Base-by-base conservation (phyloP, 2,113 vertebrate species). In the Nestor notabilis region DNA sequence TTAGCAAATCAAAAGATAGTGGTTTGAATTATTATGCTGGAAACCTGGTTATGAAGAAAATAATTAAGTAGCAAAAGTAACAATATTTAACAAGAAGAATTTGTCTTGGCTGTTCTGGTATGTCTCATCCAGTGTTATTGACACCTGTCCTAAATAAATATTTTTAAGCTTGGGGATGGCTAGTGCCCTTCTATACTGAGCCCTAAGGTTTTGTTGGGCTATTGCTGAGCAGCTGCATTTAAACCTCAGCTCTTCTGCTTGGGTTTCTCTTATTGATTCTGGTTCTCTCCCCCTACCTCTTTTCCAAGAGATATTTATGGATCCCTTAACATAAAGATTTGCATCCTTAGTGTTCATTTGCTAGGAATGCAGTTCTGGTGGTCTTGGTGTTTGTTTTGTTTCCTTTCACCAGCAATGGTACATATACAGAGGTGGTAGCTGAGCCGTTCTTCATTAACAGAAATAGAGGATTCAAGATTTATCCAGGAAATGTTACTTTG, bases 371-470 rank as follows among this genome's bases (percentile, higher is more conserved):
- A 46, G 17, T 78, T 65, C 24, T 77, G 24, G 11, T 61, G 8
- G 5, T 69, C 50, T 72, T 53, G 46, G 28, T 39, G 3, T 4
- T 52, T 61, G 5, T 4, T 72, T 83, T 66, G 6, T 58, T 80
- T 77, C 23, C 13, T 44, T 17, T 69, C 10, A 56, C 5, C 27
- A 66, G 0, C 3, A 69, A 3, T 33, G 10, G 23, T 77, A 11
- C 1, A 0, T 15, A 1, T 2, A 44, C 7, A 63, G 14, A 44
- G 4, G 4, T 39, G 20, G 29, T 37, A 68, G 10, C 43, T 65
- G 21, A 87, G 31, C 17, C 19, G 3, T 53, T 52, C n/a, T 55
- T 4, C 5, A 16, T 37, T 24, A 50, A 55, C 13, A 84, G 41
- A 80, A 92, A 83, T 4, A 37, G 31, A 72, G 8, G 78, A 55